phyloP scores from a whole-genome alignment of 1,140 invertebrate species.

The Cephus cinctus region DNA sequence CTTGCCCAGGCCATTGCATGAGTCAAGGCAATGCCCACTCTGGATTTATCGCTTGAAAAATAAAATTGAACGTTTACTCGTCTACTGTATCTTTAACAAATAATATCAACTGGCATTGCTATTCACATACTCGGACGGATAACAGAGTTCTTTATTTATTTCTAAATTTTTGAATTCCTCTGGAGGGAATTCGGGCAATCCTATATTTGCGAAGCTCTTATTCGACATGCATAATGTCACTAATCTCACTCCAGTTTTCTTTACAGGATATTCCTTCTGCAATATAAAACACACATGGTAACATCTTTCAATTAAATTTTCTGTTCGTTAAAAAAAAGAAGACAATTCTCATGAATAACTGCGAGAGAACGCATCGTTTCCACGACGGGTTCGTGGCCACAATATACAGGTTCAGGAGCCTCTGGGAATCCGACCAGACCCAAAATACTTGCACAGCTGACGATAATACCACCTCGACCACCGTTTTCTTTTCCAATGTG shows the following conservation, averaged over 20 bases:
- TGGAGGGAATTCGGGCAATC: constrained; percentile 23
- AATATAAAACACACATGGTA: neutral
- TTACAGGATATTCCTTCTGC: constrained; percentile 18
- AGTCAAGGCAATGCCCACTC: constrained; percentile 61
- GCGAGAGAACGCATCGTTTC: constrained; percentile 38
- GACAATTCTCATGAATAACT: constrained; percentile 19
- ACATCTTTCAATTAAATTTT: neutral
- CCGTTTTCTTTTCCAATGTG: constrained; percentile 13
- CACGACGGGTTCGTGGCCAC: constrained; percentile 35
- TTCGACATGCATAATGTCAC: constrained; percentile 53
- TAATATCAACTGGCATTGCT: neutral
- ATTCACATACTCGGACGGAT: constrained; percentile 10
- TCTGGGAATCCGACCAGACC: constrained; percentile 39
- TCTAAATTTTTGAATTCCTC: neutral
- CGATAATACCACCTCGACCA: constrained; percentile 28
- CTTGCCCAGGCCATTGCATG: constrained; percentile 62
- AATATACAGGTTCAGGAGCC: constrained; percentile 29
- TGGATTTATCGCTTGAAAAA: constrained; percentile 56
- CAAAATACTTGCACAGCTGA: constrained; percentile 34
- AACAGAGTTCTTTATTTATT: neutral
- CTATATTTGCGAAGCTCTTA: constrained; percentile 18
- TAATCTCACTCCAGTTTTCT: constrained; percentile 52
- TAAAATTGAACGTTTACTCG: constrained; percentile 9
- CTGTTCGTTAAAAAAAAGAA: neutral
- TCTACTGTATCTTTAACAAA: neutral